phyloP scores from a whole-genome alignment of 2,797 vertebrate genomes.

The Nannoperca obscura region DNA sequence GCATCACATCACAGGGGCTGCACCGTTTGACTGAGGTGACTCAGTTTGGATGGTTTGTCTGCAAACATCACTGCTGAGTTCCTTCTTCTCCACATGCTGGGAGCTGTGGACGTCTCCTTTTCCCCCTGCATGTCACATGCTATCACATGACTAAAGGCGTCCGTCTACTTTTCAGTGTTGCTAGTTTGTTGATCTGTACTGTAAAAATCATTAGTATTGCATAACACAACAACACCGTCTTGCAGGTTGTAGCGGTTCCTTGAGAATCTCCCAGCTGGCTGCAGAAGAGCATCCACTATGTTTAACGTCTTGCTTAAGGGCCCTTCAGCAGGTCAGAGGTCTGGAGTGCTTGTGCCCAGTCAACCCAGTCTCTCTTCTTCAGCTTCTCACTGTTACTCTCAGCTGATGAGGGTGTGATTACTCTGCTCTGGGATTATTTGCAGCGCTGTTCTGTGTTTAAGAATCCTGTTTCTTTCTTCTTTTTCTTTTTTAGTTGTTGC shows the following conservation, averaged over 20 bases:
- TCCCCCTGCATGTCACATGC: background rate
- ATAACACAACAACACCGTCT: background rate
- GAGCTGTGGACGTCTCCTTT: slow-evolving; percentile 9
- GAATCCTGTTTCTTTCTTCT: no score
- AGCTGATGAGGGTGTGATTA: no score
- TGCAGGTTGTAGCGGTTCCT: background rate
- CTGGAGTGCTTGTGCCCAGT: background rate
- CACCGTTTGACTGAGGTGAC: slow-evolving; percentile 45
- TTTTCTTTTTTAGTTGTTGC: background rate
- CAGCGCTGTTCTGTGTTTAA: background rate
- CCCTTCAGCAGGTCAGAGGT: background rate
- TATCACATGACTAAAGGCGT: background rate
- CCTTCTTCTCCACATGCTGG: slow-evolving; percentile 22
- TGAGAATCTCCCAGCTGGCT: background rate
- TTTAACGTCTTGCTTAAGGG: background rate
- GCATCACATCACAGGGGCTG: slow-evolving; percentile 69
- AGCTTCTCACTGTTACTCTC: background rate
- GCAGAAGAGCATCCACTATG: background rate
- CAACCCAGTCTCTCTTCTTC: background rate
- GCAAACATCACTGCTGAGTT: slow-evolving; percentile 32
- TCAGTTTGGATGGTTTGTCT: slow-evolving; percentile 38
- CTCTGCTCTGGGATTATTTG: background rate
- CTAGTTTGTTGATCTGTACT: background rate
- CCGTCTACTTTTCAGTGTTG: background rate
- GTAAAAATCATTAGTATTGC: background rate